These are phyloP conservation scores for Scolanthus callimorphus DNA, from an alignment of 92 coral and sea anemone species.

Conservation along the genomic window DNA sequence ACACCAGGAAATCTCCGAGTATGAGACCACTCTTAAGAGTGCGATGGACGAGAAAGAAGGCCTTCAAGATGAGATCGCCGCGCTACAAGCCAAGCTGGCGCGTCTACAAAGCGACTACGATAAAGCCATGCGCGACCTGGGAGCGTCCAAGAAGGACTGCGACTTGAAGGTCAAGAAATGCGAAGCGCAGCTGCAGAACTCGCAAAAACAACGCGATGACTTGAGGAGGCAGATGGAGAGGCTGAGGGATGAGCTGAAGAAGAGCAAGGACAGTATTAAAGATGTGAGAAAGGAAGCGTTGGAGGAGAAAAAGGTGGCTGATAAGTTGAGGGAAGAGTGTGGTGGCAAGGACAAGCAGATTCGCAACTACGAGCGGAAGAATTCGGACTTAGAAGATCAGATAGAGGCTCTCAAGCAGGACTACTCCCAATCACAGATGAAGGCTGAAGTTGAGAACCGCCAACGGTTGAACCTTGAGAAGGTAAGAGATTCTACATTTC, in stretches of 20 bases:
- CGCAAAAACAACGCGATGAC: conserved; percentile 92
- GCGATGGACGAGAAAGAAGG: conserved; percentile 82
- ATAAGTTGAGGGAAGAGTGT: conserved; percentile 87
- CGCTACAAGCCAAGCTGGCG: conserved; percentile 74
- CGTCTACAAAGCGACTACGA: conserved; percentile 91
- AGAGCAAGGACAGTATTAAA: conserved; percentile 68
- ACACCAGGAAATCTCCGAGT: conserved; percentile 62
- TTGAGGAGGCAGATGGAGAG: conserved; percentile 88
- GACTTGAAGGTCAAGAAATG: conserved; percentile 87
- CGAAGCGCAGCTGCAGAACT: conserved; percentile 84
- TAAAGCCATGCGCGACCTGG: conserved; percentile 84
- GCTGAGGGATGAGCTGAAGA: conserved; percentile 84
- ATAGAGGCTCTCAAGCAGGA: conserved; percentile 85
- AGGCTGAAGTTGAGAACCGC: conserved; percentile 78
- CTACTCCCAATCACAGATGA: conserved; percentile 78
- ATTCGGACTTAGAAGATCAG: conserved; percentile 85
- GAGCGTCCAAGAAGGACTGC: conserved; percentile 81
- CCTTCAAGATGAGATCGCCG: conserved; percentile 68
- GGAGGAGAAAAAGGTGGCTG: conserved; percentile 93
- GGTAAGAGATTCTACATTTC: too few species aligned
- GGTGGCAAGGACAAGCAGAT: conserved; percentile 83
- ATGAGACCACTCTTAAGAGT: conserved; percentile 81
- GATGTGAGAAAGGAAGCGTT: conserved; percentile 67
- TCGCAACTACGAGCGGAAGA: conserved; percentile 77
- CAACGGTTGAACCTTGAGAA: conserved; percentile 76